Conservation (phyloP, 1,140 invertebrate species). For the silkworm (Bombyx mori) region ASM3026992v2 NC_085130.1:13439001-13439500, state of each 20-base stretch:
- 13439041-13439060: too few relatives aligned
- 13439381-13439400: not conserved
- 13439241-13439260: constrained; percentile 1
- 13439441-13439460: constrained; percentile 1
- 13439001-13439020: too few relatives aligned
- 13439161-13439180: constrained; percentile 4
- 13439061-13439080: too few relatives aligned
- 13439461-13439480: not conserved
- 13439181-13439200: constrained; percentile 7
- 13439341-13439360: not conserved
- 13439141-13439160: constrained; percentile 2
- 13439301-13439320: constrained; percentile 3
- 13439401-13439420: constrained; percentile 10
- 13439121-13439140: too few relatives aligned
- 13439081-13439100: too few relatives aligned
- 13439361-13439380: constrained; percentile 3
- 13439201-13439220: constrained; percentile 5
- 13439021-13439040: too few relatives aligned
- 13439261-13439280: constrained; percentile 5
- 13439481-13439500: constrained; percentile 1
- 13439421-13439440: not conserved
- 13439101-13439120: too few relatives aligned
- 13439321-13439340: constrained; percentile 5
- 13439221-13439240: constrained; percentile 9
- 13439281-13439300: constrained; percentile 11